These are phyloP conservation scores for Notospermus geniculatus DNA, from an alignment of 1,140 invertebrate genomes.

Conservation along the genomic window DNA sequence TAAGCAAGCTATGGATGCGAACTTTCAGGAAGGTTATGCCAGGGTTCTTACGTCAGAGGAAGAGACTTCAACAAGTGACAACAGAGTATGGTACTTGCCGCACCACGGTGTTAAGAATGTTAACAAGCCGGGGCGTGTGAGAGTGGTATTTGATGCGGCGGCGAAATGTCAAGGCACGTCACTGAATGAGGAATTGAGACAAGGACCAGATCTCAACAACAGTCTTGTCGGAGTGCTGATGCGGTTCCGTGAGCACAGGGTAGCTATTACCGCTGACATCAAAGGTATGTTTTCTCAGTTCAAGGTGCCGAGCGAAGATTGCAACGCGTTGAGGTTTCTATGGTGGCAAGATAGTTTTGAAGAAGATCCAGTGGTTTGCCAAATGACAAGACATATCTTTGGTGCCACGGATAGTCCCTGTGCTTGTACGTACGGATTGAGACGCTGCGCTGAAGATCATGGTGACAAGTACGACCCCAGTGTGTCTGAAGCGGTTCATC, in stretches of 20 bases:
- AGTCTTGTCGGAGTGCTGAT: constrained; percentile 30
- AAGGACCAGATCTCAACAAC: constrained; percentile 50
- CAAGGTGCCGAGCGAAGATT: constrained; percentile 15
- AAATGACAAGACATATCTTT: constrained; percentile 27
- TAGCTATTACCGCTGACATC: constrained; percentile 29
- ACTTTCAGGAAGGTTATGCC: background rate
- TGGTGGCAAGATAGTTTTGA: constrained; percentile 23
- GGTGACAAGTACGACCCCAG: background rate
- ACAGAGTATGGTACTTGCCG: constrained; percentile 27
- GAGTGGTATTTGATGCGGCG: constrained; percentile 31
- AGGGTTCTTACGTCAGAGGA: background rate
- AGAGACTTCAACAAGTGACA: background rate
- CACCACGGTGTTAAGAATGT: constrained; percentile 25
- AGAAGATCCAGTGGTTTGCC: constrained; percentile 14
- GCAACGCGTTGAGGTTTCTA: constrained; percentile 21
- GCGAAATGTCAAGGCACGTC: constrained; percentile 28
- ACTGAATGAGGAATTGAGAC: constrained; percentile 31
- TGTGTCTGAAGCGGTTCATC: constrained; percentile 6
- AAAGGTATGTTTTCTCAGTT: constrained; percentile 30
- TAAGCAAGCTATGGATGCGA: background rate
- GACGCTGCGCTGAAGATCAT: constrained; percentile 18
- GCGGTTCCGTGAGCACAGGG: constrained; percentile 23
- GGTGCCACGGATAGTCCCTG: constrained; percentile 25
- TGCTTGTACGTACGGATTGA: constrained; percentile 22
- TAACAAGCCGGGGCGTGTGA: constrained; percentile 25